These are phyloP conservation scores for Cryptophagus acutangulus DNA, from an alignment of 2,888 invertebrate species.

Conservation along the genomic window DNA sequence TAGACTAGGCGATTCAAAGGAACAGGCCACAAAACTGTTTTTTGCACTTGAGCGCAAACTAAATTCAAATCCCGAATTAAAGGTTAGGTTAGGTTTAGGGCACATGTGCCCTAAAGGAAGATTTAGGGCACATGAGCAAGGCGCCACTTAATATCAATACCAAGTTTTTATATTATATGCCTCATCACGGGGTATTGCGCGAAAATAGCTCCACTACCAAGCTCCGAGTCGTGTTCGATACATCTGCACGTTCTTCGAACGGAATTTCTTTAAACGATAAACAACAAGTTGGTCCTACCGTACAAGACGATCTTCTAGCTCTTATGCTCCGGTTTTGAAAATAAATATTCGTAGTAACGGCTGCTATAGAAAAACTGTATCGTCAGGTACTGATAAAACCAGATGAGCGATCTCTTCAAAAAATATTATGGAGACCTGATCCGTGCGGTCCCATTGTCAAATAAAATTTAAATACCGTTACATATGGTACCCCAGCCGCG, in stretches of 20 bases:
- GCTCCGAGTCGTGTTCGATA: not conserved
- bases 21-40: not conserved
- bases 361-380: not conserved
- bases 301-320: not conserved
- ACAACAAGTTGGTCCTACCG: not conserved
- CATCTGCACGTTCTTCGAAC: not conserved
- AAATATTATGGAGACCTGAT: slow-evolving; percentile 1
- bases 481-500: no score
- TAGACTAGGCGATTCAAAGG: not conserved
- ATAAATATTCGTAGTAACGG: not conserved
- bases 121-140: not conserved
- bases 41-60: not conserved
- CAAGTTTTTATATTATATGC: no score
- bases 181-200: not conserved
- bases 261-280: not conserved
- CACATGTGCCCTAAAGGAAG: not conserved
- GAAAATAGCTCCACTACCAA: no score
- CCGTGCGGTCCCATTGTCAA: not conserved
- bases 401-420: not conserved
- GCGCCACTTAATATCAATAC: not conserved
- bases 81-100: not conserved
- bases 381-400: not conserved
- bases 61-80: not conserved
- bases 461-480: slow-evolving; percentile 10
- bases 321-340: not conserved